Evolutionary conservation across 23 tunicate genomes (phyloP).

Genomic region (Ciona savignyi): DNA sequence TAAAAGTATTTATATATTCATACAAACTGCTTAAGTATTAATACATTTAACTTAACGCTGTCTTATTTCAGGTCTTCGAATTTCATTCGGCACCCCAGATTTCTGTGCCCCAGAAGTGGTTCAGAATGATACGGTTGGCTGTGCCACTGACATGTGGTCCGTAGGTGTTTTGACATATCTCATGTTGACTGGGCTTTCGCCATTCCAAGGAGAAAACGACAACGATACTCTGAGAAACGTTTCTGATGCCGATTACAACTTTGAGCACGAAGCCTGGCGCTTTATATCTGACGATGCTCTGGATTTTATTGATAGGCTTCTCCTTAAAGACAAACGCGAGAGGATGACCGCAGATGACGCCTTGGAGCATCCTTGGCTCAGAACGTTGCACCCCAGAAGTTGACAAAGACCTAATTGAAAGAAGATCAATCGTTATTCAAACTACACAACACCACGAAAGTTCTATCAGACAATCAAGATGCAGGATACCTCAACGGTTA

Average conservation of each 20-base stretch:
- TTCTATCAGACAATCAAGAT: slow-evolving; percentile 64
- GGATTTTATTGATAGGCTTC: slow-evolving; percentile 83
- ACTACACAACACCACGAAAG: slow-evolving; percentile 66
- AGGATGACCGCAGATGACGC: slow-evolving; percentile 93
- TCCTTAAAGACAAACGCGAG: slow-evolving; percentile 60
- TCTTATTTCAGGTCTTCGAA: slow-evolving; percentile 52
- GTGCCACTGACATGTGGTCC: slow-evolving; percentile 96
- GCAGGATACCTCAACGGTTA: slow-evolving; percentile 56
- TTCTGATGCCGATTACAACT: slow-evolving; percentile 60
- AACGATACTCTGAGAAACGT: slow-evolving; percentile 65
- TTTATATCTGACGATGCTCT: slow-evolving; percentile 75
- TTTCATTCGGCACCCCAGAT: slow-evolving; percentile 79
- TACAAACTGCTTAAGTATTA: too few relatives aligned
- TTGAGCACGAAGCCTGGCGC: slow-evolving; percentile 65
- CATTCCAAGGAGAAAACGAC: slow-evolving; percentile 85
- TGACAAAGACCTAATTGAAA: slow-evolving; percentile 59
- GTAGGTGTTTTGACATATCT: slow-evolving; percentile 64
- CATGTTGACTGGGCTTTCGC: slow-evolving; percentile 71
- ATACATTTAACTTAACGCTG: neutral
- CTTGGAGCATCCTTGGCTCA: slow-evolving; percentile 89
- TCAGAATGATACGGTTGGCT: slow-evolving; percentile 73
- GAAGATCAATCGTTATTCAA: slow-evolving; percentile 68
- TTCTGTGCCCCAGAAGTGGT: slow-evolving; percentile 96
- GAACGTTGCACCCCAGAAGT: slow-evolving; percentile 67
- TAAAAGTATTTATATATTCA: too few relatives aligned